Conservation (phyloP, 2,888 invertebrate species). For the Cristatella mucedo region DNA sequence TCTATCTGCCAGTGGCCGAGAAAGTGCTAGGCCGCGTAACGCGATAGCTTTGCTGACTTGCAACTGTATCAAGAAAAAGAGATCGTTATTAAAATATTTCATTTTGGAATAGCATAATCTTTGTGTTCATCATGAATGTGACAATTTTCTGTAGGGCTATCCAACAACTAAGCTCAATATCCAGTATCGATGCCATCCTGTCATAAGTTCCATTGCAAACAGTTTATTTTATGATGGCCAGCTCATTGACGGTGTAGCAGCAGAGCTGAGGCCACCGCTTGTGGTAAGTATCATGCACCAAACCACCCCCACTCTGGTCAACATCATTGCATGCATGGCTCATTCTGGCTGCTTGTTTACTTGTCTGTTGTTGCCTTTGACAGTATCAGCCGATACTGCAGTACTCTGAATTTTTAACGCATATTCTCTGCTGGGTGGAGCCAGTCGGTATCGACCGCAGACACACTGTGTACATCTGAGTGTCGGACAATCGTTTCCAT, state of each 20-base stretch:
- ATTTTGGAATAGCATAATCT: constrained; percentile 1
- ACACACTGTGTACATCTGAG: no score
- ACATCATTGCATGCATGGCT: no score
- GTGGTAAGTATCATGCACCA: constrained; percentile 13
- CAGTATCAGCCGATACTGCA: no score
- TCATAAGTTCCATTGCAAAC: constrained; percentile 23
- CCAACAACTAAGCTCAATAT: constrained; percentile 20
- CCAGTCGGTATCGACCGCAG: no score
- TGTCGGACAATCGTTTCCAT: no score
- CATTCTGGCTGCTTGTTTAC: no score
- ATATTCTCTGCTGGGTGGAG: no score
- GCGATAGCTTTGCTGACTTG: not conserved
- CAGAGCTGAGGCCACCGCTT: constrained; percentile 17
- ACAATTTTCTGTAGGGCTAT: constrained; percentile 17
- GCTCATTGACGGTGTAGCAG: constrained; percentile 21
- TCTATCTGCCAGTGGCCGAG: no score
- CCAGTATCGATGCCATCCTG: constrained; percentile 29
- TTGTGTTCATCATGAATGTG: not conserved
- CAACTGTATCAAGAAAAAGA: not conserved
- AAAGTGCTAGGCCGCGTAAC: not conserved
- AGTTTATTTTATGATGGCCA: constrained; percentile 21
- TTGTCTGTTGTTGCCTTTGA: no score
- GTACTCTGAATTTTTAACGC: no score
- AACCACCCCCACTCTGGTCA: no score
- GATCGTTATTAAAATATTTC: not conserved